Percentiles rank a stretch among this genome's conserved stretches.
Conservation (phyloP, 1,140 invertebrate genomes). For the Drosophila nikananu region DNA sequence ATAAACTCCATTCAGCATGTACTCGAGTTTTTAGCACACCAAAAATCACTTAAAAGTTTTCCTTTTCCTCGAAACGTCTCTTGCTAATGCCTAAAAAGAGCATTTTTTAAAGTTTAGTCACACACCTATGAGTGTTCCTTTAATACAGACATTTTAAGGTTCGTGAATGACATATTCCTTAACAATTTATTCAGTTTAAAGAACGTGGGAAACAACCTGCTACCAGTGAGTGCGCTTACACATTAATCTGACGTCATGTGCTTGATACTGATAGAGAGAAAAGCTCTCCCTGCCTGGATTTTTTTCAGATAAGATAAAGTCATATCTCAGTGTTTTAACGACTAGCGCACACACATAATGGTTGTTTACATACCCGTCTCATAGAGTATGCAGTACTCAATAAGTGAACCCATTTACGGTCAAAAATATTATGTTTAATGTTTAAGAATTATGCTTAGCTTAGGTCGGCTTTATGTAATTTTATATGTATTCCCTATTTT, state of each 20-base stretch:
- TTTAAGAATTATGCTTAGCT: no score
- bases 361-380: conserved; percentile 31
- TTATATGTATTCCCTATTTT: neutral
- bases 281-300: conserved; percentile 13
- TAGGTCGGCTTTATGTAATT: no score
- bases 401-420: neutral
- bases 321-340: conserved; percentile 22
- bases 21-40: neutral
- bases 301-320: conserved; percentile 34
- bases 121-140: neutral
- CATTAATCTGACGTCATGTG: conserved; percentile 50
- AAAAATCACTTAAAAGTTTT: neutral
- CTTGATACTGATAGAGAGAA: conserved; percentile 27
- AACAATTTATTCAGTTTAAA: conserved; percentile 2
- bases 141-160: neutral
- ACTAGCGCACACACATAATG: neutral
- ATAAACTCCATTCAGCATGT: neutral
- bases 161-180: neutral
- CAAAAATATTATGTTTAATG: neutral
- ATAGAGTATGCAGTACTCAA: conserved; percentile 1
- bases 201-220: conserved; percentile 22
- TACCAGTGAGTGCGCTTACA: conserved; percentile 15
- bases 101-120: conserved; percentile 45
- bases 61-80: neutral
- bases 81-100: conserved; percentile 16